A percentile compares a stretch with the other conserved stretches of the same genome.
Conservation (phyloP, 2,797 vertebrate species). For the Pelochelys cantorii region DNA sequence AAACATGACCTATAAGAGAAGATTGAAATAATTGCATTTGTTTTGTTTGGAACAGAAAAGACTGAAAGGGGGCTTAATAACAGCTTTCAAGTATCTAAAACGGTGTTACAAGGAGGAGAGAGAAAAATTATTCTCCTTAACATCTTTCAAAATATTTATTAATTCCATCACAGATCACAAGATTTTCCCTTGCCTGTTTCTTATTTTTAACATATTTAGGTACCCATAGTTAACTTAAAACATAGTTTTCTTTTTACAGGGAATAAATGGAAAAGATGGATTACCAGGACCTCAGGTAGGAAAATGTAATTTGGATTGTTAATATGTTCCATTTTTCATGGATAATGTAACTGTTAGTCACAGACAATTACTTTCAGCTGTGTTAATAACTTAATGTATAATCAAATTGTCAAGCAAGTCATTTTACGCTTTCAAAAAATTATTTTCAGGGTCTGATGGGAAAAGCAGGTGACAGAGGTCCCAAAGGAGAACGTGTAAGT, state of each 20-base stretch:
- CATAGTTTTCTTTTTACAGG: constrained; percentile 80
- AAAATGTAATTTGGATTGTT: constrained; percentile 36
- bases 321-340: not conserved
- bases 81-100: no score
- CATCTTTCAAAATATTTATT: not conserved
- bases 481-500: constrained; percentile 98
- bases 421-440: constrained; percentile 19
- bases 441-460: constrained; percentile 88
- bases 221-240: constrained; percentile 55
- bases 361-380: not conserved
- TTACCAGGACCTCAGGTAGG: constrained; percentile 93
- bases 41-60: no score
- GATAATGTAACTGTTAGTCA: not conserved
- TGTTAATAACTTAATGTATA: not conserved
- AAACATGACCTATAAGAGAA: no score
- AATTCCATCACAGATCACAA: not conserved
- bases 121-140: no score
- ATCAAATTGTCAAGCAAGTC: not conserved
- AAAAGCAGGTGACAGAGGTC: constrained; percentile 92
- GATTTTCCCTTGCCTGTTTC: constrained; percentile 5
- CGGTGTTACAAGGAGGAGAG: no score
- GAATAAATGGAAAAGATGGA: constrained; percentile 94
- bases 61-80: no score
- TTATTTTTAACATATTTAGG: not conserved
- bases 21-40: no score